Percentiles rank a stretch among this genome's conserved stretches.
phyloP scores from a whole-genome alignment of 1,140 invertebrate genomes.

The Procambarus virginalis region DNA sequence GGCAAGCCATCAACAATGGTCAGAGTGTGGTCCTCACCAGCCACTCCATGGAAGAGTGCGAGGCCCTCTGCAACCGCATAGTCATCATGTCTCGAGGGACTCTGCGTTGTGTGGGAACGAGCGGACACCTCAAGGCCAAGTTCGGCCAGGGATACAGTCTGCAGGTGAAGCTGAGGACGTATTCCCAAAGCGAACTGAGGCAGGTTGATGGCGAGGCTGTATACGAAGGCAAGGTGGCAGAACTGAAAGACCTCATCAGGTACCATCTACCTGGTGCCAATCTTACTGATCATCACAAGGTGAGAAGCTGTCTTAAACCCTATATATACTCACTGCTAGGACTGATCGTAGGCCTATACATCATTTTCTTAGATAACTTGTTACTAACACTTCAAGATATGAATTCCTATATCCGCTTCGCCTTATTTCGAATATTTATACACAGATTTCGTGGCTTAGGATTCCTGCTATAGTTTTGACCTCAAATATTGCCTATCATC shows the following conservation, averaged over 20 bases:
- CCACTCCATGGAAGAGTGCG: slow-evolving; percentile 74
- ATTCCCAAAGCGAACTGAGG: neutral
- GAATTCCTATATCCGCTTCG: no score
- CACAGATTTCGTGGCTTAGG: no score
- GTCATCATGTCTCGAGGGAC: slow-evolving; percentile 77
- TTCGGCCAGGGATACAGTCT: slow-evolving; percentile 65
- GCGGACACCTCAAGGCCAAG: slow-evolving; percentile 74
- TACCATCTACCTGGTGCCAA: slow-evolving; percentile 24
- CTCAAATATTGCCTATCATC: no score
- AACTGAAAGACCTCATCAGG: slow-evolving; percentile 32
- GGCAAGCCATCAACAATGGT: slow-evolving; percentile 64
- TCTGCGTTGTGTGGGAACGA: slow-evolving; percentile 77
- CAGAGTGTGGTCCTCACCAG: slow-evolving; percentile 72
- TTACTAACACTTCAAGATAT: no score
- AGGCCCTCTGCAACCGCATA: slow-evolving; percentile 73
- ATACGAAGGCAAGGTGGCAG: slow-evolving; percentile 16
- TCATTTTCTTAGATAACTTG: no score
- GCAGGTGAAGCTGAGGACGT: slow-evolving; percentile 59
- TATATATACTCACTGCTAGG: no score
- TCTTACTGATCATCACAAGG: slow-evolving; percentile 64
- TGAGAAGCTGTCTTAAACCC: neutral
- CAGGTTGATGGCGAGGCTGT: slow-evolving; percentile 16
- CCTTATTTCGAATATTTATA: no score
- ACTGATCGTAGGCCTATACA: no score
- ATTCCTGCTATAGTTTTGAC: no score